Evolutionary conservation across 2,113 vertebrate genomes (phyloP).

Genomic region (Chauna torquata): DNA sequence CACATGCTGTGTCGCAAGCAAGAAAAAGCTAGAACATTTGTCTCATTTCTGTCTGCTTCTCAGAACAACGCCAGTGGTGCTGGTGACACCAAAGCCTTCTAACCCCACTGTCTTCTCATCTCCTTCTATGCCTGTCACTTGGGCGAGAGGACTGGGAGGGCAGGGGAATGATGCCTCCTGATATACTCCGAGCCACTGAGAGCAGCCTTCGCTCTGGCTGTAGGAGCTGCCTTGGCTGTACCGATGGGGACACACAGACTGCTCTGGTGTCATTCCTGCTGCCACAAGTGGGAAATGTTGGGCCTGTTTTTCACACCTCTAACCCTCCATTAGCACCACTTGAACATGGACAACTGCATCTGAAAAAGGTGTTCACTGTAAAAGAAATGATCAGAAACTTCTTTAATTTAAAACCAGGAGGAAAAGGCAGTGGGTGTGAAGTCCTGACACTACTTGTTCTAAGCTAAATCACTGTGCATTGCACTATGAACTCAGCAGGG

Average conservation of each 20-base stretch:
- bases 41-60: background rate
- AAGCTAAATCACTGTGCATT: background rate
- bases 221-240: background rate
- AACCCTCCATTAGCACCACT: background rate
- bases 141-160: background rate
- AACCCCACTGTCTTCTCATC: background rate
- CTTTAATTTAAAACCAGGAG: background rate
- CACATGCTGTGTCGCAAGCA: background rate
- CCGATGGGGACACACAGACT: rapidly evolving
- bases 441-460: background rate
- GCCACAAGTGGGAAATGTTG: background rate
- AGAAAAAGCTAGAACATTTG: background rate
- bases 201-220: background rate
- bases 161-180: background rate
- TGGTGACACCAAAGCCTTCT: background rate
- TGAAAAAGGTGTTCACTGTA: rapidly evolving
- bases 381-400: background rate
- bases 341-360: rapidly evolving
- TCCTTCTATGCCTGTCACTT: background rate
- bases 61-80: background rate
- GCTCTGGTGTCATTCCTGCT: background rate
- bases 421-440: background rate
- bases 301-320: background rate
- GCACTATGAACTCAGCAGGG: background rate
- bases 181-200: background rate